These are phyloP conservation scores for Salarias fasciatus DNA, from an alignment of 2,797 vertebrate genomes.

Conservation along the genomic window DNA sequence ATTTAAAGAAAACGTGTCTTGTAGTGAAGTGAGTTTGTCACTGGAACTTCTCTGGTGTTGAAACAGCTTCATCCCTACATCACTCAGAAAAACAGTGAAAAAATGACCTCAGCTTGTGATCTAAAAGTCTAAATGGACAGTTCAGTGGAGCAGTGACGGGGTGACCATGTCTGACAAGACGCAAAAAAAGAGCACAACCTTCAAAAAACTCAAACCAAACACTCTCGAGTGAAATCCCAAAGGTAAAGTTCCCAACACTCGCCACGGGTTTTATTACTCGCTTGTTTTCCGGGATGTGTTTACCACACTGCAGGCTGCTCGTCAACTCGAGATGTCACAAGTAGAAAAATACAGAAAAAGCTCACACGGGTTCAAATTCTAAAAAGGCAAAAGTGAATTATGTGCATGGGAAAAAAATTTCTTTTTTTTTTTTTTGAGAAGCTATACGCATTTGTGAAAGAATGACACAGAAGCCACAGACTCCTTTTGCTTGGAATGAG, in stretches of 20 bases:
- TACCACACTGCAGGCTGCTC: slow-evolving; percentile 15
- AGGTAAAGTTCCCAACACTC: slow-evolving; percentile 34
- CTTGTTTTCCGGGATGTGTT: slow-evolving; percentile 2
- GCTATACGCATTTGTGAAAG: neutral
- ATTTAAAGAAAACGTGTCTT: too few species aligned
- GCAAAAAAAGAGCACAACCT: slow-evolving; percentile 17
- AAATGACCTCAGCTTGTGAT: neutral
- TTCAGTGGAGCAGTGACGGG: slow-evolving; percentile 13
- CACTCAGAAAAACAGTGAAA: neutral
- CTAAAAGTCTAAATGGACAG: neutral
- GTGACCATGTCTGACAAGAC: slow-evolving; percentile 23
- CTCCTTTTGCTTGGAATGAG: slow-evolving; percentile 25
- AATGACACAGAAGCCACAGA: slow-evolving; percentile 12
- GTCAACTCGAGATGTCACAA: slow-evolving; percentile 16
- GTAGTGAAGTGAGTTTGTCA: too few species aligned
- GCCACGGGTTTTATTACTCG: slow-evolving; percentile 13
- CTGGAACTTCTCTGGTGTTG: too few species aligned
- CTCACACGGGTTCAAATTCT: neutral
- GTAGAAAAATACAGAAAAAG: neutral
- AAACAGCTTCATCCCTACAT: neutral
- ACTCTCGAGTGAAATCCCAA: slow-evolving; percentile 33
- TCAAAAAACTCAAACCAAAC: slow-evolving; percentile 40
- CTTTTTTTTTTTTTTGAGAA: neutral
- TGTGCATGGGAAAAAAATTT: neutral
- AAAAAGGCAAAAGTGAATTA: neutral